Evolutionary conservation across 2,797 vertebrate species (phyloP), one percentile per base, ranked within the genome.

Genomic region (Lycodopsis pacificus): DNA sequence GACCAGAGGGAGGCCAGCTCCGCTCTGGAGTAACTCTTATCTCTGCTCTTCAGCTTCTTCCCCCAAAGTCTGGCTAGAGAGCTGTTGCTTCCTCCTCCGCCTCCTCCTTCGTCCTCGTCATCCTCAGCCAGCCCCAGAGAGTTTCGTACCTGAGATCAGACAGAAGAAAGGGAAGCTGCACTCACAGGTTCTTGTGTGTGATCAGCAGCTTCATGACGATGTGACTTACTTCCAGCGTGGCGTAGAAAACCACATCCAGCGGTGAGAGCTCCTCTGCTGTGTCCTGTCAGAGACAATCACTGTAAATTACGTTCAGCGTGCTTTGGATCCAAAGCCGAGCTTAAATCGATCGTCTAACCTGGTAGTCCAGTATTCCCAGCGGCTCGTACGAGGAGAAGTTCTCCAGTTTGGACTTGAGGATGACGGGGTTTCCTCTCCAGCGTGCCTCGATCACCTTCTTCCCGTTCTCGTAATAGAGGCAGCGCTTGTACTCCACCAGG

Each of bases 391-490:
- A 97, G 81, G 97, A 95, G 94, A 99, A 98, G 54, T 96, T 95
- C 88, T 97, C 98, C 81, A 96, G 95, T 80, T 97, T 97, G 88
- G 98, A 97, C 87, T 99, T 99, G 84, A 99, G 94, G 82, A 99
- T 94, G 62, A 99, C 66, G 1, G 96, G 96, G 22, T 83, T 89
- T 30, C 96, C 97, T 12, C 94, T 94, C 98, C 98, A 99, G 44
- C 93, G 95, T 0, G 97, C 97, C 85, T 97, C 96, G 63, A 99
- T 96, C 88, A 99, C 98, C 91, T 98, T 99, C 92, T 99, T 99
- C 49, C 98, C 98, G 15, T 96, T 94, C 85, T 98, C 96, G 1
- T 97, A 98, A 92, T 98, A 97, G 57, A 99, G 96, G 70, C 98
- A 99, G 79, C 96, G 95, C 62, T 93, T 96, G 91, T 98, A 99